Conservation (phyloP, 2,888 invertebrate species). For the Spodoptera littoralis region DNA sequence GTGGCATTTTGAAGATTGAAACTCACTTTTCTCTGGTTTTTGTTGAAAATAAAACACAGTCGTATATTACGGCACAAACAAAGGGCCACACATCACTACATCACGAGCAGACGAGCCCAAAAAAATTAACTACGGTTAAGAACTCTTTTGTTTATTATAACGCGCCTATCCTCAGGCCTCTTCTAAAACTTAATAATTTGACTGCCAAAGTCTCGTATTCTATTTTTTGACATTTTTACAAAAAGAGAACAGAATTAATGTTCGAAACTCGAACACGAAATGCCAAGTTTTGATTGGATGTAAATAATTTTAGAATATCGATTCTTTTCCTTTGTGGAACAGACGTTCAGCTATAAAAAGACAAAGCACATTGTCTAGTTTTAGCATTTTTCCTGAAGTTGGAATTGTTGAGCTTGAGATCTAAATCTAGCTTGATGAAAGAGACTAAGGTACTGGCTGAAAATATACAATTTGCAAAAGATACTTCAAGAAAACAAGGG, state of each 20-base stretch:
- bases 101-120: background rate
- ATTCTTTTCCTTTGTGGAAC: slow-evolving; percentile 1
- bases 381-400: too few relatives aligned
- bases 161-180: slow-evolving; percentile 9
- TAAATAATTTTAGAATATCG: slow-evolving; percentile 36
- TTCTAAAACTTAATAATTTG: slow-evolving; percentile 33
- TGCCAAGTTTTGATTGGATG: slow-evolving; percentile 36
- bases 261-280: slow-evolving; percentile 30
- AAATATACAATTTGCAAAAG: background rate
- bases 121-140: slow-evolving; percentile 18
- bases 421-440: too few relatives aligned
- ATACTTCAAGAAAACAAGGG: too few relatives aligned
- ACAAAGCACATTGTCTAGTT: too few relatives aligned
- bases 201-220: slow-evolving; percentile 5
- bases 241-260: slow-evolving; percentile 9
- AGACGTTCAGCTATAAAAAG: too few relatives aligned
- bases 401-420: too few relatives aligned
- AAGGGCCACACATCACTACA: slow-evolving; percentile 16
- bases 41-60: background rate
- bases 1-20: too few relatives aligned
- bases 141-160: slow-evolving; percentile 35
- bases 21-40: too few relatives aligned
- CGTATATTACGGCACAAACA: background rate
- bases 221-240: slow-evolving; percentile 11
- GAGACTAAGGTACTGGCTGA: background rate